Conservation (phyloP, 1,140 invertebrate genomes). For the Bombus pyrosoma region DNA sequence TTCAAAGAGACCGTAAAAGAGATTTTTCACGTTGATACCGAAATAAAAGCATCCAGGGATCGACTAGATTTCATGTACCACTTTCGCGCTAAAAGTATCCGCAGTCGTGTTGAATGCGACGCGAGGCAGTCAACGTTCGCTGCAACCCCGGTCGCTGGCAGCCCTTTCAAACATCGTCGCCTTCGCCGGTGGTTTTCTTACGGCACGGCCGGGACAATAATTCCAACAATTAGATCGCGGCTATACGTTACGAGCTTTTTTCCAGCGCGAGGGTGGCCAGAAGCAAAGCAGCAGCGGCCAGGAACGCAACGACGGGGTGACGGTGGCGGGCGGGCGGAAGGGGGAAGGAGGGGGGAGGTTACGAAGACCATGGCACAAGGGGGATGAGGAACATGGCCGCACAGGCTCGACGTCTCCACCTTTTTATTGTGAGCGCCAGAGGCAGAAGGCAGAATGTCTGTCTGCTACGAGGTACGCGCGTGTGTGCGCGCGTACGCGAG, state of each 20-base stretch:
- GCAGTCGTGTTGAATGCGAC: background rate
- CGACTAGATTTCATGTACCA: too few species aligned
- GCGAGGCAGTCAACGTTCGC: background rate
- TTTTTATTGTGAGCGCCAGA: constrained; percentile 81
- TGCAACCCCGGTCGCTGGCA: background rate
- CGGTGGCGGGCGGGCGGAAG: background rate
- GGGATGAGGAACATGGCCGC: constrained; percentile 79
- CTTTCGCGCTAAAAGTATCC: too few species aligned
- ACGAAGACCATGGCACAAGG: constrained; percentile 56
- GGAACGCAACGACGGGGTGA: constrained; percentile 30
- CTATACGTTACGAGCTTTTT: constrained; percentile 72
- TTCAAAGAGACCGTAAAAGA: too few species aligned
- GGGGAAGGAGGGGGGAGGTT: constrained; percentile 46
- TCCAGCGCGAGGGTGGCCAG: constrained; percentile 53
- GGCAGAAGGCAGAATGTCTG: constrained; percentile 73
- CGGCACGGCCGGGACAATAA: constrained; percentile 62
- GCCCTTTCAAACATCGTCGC: constrained; percentile 8
- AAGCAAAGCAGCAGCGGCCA: constrained; percentile 28
- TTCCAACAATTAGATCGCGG: constrained; percentile 78
- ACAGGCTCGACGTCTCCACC: constrained; percentile 78
- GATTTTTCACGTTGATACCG: too few species aligned
- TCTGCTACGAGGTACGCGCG: constrained; percentile 28
- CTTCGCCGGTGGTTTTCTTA: constrained; percentile 60
- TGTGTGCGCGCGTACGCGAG: background rate
- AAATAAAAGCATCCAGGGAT: too few species aligned